Percentiles rank a stretch among this genome's conserved stretches.
Evolutionary conservation across 2,888 invertebrate genomes (phyloP).

Genomic region (Eilema depressum): DNA sequence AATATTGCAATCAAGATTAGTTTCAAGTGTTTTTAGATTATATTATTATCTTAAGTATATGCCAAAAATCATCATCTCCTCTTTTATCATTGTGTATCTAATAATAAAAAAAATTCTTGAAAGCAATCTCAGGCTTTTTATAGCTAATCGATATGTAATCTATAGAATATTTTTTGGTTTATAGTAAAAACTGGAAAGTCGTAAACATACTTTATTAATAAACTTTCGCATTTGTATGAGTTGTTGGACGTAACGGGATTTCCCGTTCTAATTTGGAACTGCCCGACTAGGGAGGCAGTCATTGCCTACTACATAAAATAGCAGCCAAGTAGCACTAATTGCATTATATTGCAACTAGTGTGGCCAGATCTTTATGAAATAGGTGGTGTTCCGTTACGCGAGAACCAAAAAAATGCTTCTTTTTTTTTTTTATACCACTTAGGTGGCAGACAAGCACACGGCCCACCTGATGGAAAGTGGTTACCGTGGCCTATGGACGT

Average conservation of each 20-base stretch:
- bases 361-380: not conserved
- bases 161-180: not conserved
- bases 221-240: not conserved
- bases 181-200: not conserved
- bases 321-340: not conserved
- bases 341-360: not conserved
- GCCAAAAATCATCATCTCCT: not conserved
- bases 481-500: no score
- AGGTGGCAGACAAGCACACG: no score
- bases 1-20: not conserved
- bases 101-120: no score
- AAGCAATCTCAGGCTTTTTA: not conserved
- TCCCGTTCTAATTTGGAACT: not conserved
- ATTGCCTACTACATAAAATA: not conserved
- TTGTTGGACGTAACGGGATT: not conserved
- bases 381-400: not conserved
- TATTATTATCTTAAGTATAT: not conserved
- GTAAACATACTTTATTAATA: not conserved
- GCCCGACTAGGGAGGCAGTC: not conserved
- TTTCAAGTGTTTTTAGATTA: no score
- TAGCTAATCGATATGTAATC: not conserved
- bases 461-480: no score
- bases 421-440: no score
- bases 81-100: no score
- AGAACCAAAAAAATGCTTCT: no score